Conservation (phyloP, 2,113 vertebrate species). For the Athene noctua region DNA sequence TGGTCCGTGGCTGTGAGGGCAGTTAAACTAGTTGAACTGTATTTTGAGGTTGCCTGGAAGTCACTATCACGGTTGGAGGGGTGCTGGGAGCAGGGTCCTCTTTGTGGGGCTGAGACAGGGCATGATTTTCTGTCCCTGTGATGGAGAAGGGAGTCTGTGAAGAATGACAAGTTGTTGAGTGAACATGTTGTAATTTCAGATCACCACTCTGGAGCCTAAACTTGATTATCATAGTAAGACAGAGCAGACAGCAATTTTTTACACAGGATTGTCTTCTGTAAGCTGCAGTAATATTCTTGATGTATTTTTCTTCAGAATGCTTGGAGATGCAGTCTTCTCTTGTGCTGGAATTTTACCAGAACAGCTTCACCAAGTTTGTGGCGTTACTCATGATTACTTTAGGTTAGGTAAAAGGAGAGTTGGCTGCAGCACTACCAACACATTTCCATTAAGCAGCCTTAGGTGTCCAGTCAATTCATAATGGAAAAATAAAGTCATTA, state of each 20-base stretch:
- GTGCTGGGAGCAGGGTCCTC: neutral
- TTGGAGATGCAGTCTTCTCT: neutral
- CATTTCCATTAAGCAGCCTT: neutral
- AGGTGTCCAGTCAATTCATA: neutral
- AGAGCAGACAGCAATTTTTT: neutral
- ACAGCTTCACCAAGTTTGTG: neutral
- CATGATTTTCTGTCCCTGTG: neutral
- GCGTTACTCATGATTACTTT: neutral
- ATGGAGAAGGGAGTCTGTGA: neutral
- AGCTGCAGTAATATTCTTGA: neutral
- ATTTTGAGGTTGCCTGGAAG: neutral
- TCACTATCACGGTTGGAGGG: fast-evolving
- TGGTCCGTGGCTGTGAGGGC: fast-evolving
- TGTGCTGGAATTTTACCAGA: neutral
- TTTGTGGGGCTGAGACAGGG: fast-evolving
- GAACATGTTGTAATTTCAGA: neutral
- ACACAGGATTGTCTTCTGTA: neutral
- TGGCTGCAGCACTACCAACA: neutral
- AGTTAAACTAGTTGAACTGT: neutral
- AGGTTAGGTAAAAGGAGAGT: neutral
- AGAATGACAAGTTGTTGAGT: neutral
- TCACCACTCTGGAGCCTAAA: neutral
- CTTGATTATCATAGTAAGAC: neutral
- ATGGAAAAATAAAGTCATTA: neutral
- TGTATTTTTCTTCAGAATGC: neutral